phyloP scores from a whole-genome alignment of 2,888 invertebrate species.

The Cantharis flavilabris region DNA sequence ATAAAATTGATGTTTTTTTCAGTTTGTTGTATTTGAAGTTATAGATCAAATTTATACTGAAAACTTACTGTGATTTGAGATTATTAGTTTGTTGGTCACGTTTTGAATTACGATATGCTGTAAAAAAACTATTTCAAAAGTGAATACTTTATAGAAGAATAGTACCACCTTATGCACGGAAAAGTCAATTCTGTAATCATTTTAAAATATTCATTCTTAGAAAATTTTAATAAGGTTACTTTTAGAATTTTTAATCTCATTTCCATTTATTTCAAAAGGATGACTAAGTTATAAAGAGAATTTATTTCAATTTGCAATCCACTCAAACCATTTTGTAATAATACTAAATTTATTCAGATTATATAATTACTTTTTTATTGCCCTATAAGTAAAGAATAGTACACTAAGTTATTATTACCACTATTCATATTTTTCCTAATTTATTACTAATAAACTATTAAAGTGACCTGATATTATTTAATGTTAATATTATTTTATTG shows the following conservation, averaged over 20 bases:
- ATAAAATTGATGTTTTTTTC: conserved; percentile 27
- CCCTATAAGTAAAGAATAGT: neutral
- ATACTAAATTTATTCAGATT: conserved; percentile 3
- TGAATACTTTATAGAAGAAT: conserved; percentile 33
- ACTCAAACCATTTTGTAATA: conserved; percentile 1
- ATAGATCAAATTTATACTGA: conserved; percentile 16
- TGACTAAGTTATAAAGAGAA: conserved; percentile 1
- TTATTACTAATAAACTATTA: neutral
- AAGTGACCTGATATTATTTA: no score
- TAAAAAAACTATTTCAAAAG: conserved; percentile 32
- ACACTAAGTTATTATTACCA: neutral
- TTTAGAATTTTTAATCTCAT: conserved; percentile 9
- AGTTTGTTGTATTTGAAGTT: conserved; percentile 24
- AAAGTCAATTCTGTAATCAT: conserved; percentile 25
- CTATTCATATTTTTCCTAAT: neutral
- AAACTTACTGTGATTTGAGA: conserved; percentile 26
- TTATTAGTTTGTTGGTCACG: conserved; percentile 39
- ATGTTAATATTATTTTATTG: no score
- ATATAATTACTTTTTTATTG: neutral
- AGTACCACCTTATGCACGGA: conserved; percentile 8
- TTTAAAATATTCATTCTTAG: conserved; percentile 24
- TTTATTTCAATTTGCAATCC: conserved; percentile 2
- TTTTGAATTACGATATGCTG: conserved; percentile 36
- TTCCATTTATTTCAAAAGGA: conserved; percentile 1
- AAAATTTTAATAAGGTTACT: conserved; percentile 17